phyloP scores from a whole-genome alignment of 2,888 invertebrate species.

The Heliconius charithonia region DNA sequence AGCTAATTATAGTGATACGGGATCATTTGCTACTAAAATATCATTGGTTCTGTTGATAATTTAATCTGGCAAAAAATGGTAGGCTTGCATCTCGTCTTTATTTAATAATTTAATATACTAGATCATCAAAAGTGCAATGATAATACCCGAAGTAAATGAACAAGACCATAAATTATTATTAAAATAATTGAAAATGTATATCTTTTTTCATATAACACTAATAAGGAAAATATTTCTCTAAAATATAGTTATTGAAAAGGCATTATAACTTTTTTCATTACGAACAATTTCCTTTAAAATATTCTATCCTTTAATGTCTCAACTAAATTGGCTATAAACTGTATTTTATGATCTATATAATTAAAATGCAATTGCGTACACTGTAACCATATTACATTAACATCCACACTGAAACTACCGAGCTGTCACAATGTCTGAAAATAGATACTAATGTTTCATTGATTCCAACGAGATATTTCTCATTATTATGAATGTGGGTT shows the following conservation, averaged over 20 bases:
- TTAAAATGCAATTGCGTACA: conserved; percentile 13
- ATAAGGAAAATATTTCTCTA: not conserved
- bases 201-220: not conserved
- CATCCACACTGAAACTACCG: not conserved
- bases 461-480: conserved; percentile 38
- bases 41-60: not conserved
- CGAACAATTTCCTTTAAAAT: not conserved
- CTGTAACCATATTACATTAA: conserved; percentile 2
- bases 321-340: conserved; percentile 3
- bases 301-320: not conserved
- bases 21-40: not conserved
- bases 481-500: conserved; percentile 41
- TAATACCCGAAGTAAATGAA: too few relatives aligned
- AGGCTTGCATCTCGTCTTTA: too few relatives aligned
- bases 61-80: not conserved
- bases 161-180: too few relatives aligned
- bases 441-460: conserved; percentile 43
- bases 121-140: too few relatives aligned
- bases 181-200: not conserved
- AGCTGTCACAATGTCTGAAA: conserved; percentile 37
- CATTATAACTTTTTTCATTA: not conserved
- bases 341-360: conserved; percentile 3
- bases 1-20: not conserved
- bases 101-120: too few relatives aligned
- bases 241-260: not conserved